Base-by-base conservation (phyloP, 2,888 invertebrate genomes). In the Xylota segnis region DNA sequence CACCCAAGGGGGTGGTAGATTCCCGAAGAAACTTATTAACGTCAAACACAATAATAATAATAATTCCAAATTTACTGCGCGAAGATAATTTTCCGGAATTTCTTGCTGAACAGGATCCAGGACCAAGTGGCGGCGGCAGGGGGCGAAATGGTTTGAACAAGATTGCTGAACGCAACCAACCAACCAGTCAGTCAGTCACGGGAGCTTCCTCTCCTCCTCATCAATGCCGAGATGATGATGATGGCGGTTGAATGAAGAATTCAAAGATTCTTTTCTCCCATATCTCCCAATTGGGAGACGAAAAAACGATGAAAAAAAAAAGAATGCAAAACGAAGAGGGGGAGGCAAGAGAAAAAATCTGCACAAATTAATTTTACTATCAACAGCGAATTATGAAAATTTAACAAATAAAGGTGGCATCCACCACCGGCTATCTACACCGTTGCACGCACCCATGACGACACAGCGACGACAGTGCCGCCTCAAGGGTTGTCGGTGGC, bases 31-130 rank as follows among this genome's bases (percentile, higher is more conserved):
- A 86, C 86, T 86, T 86, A 86, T 86, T 86, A 86, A 86, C 86
- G 81, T 86, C 86, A 86, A 82, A 86, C 86, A 86, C 82, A 86
- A 86, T 86, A 86, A 86, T 86, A 81, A 84, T 84, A 86, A 86
- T 86, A 81, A 86, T 86, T 86, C 82, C 82, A 68, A 86, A 82
- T 86, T 86, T 82, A 86, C 76, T 68, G 86, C 71, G 82, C 82
- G 76, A 68, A 68, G 82, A 86, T 86, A 86, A 86, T 86, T 86
- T 86, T 86, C 86, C 86, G 86, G 86, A 86, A 86, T 86, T 81
- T 81, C 56, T 54, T 40, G 34, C 72, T 71, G 40, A 58, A 68
- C 77, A 43, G 77, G 68, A 70, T 27, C 14, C 32, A 43, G 5
- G 52, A 50, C 2, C 9, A n/a, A 34, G 12, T 23, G 32, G 40